Percentiles rank a stretch among this genome's conserved stretches.
Conservation (phyloP, 2,113 vertebrate species). For the Thermophis baileyi region DNA sequence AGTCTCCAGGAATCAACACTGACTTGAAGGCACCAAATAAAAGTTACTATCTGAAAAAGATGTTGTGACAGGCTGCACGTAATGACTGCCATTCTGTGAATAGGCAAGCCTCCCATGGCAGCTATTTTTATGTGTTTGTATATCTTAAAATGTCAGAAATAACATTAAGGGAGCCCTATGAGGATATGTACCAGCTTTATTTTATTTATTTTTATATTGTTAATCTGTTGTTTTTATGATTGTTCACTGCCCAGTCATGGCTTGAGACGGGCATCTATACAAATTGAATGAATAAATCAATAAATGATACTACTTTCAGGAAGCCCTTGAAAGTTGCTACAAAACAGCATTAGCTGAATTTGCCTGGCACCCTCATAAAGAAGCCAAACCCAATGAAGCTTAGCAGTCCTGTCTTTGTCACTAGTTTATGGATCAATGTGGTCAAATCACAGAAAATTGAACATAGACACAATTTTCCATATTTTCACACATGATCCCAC, state of each 20-base stretch:
- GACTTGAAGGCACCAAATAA: neutral
- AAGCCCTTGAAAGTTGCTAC: neutral
- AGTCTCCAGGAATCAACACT: neutral
- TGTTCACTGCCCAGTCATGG: neutral
- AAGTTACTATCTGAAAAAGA: neutral
- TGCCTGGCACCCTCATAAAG: neutral
- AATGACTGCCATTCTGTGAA: neutral
- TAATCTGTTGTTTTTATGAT: neutral
- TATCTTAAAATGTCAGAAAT: neutral
- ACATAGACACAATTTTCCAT: neutral
- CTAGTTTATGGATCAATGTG: neutral
- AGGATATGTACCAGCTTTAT: neutral
- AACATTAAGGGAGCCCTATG: neutral
- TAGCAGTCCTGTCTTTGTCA: neutral
- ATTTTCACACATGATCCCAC: neutral
- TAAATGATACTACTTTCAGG: neutral
- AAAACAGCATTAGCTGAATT: neutral
- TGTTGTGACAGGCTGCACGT: neutral
- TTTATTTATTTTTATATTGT: neutral
- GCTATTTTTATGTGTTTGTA: neutral
- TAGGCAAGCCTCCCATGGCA: neutral
- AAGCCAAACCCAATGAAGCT: neutral
- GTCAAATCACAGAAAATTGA: neutral
- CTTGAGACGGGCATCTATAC: neutral
- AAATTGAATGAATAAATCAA: neutral